Percentiles rank a stretch among this genome's conserved stretches.
phyloP scores from a whole-genome alignment of 1,140 invertebrate species.

The Cylas formicarius region DNA sequence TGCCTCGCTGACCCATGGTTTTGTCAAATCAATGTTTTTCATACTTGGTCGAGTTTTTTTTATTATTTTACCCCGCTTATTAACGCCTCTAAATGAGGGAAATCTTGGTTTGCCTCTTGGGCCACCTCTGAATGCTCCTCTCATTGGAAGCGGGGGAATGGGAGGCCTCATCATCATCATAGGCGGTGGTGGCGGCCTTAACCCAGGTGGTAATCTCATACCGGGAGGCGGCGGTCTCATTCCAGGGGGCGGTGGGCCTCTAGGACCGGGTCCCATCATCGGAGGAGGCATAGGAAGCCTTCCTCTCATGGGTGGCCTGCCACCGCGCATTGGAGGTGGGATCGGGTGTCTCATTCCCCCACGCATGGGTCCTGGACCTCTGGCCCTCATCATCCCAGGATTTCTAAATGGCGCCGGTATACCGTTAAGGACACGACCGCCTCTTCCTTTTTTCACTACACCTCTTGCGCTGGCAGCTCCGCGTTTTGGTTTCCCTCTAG shows the following conservation, averaged over 20 bases:
- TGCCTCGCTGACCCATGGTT: slow-evolving; percentile 39
- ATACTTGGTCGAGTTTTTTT: slow-evolving; percentile 31
- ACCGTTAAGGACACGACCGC: slow-evolving; percentile 23
- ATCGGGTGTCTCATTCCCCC: slow-evolving; percentile 23
- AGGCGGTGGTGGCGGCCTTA: slow-evolving; percentile 33
- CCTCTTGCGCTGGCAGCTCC: slow-evolving; percentile 25
- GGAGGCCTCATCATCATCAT: slow-evolving; percentile 29
- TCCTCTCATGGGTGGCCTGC: slow-evolving; percentile 20
- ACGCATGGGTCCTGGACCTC: slow-evolving; percentile 21
- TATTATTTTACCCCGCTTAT: slow-evolving; percentile 30
- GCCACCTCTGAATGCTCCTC: slow-evolving; percentile 23
- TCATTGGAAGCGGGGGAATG: slow-evolving; percentile 22
- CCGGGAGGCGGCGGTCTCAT: slow-evolving; percentile 29
- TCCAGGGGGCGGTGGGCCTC: slow-evolving; percentile 25
- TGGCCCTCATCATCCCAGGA: slow-evolving; percentile 16
- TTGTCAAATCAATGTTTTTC: slow-evolving; percentile 35
- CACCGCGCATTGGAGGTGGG: slow-evolving; percentile 26
- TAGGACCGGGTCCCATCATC: slow-evolving; percentile 29
- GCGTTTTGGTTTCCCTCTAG: slow-evolving; percentile 19
- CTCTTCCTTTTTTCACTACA: slow-evolving; percentile 21
- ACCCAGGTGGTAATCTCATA: slow-evolving; percentile 31
- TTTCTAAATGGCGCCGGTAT: slow-evolving; percentile 22
- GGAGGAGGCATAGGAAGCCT: slow-evolving; percentile 14
- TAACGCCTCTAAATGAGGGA: slow-evolving; percentile 17
- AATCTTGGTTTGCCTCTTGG: slow-evolving; percentile 12